Evolutionary conservation across 1,140 invertebrate genomes (phyloP).

Genomic region (Ericerus pela): DNA sequence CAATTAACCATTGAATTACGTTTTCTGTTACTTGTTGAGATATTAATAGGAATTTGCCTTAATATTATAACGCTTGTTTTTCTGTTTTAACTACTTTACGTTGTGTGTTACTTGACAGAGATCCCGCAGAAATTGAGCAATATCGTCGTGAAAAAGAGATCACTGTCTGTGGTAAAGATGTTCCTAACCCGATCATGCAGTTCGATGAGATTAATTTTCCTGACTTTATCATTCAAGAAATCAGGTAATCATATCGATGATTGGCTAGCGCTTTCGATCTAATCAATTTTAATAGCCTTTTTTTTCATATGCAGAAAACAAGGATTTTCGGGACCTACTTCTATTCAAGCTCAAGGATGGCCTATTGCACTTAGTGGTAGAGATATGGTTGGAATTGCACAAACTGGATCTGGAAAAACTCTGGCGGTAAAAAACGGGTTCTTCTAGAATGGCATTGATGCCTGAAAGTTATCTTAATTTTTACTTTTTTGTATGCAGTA

Average conservation of each 20-base stretch:
- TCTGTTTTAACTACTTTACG: not conserved
- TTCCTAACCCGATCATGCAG: slow-evolving; percentile 68
- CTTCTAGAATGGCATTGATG: too few relatives aligned
- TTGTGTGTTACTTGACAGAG: slow-evolving; percentile 26
- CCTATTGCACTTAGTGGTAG: slow-evolving; percentile 64
- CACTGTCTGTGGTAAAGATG: slow-evolving; percentile 65
- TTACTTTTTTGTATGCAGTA: slow-evolving; percentile 26
- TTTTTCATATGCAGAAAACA: slow-evolving; percentile 32
- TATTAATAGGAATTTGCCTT: too few relatives aligned
- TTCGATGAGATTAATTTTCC: slow-evolving; percentile 85
- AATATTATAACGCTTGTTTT: not conserved
- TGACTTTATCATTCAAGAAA: slow-evolving; percentile 59
- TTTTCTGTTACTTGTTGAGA: too few relatives aligned
- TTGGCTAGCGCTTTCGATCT: too few relatives aligned
- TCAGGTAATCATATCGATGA: slow-evolving; percentile 65
- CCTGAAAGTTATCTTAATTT: too few relatives aligned
- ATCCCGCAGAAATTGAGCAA: slow-evolving; percentile 48
- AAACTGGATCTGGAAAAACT: slow-evolving; percentile 51
- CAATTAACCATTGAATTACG: too few relatives aligned
- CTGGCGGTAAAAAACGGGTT: slow-evolving; percentile 37
- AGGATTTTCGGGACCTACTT: slow-evolving; percentile 56
- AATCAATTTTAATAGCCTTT: too few relatives aligned
- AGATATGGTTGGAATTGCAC: slow-evolving; percentile 73
- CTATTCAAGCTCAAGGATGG: slow-evolving; percentile 69
- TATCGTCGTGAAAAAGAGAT: slow-evolving; percentile 64